A percentile compares a stretch with the other conserved stretches of the same genome.
These are phyloP conservation scores for Drosophila arizonae DNA, from an alignment of 1,140 invertebrate species.

Conservation along the genomic window DNA sequence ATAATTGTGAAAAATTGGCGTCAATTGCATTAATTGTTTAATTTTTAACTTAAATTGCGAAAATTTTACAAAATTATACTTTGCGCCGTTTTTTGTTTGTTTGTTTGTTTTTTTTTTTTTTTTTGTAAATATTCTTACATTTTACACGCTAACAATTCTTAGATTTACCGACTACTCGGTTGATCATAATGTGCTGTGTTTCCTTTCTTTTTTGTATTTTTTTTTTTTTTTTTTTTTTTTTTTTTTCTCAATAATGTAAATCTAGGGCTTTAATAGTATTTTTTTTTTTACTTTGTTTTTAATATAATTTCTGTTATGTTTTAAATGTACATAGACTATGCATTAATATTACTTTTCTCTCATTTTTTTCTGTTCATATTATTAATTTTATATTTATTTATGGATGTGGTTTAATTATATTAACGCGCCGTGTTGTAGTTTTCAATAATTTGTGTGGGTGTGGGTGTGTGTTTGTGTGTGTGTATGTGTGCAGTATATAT, in stretches of 20 bases:
- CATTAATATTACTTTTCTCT: slow-evolving; percentile 66
- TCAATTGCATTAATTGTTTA: slow-evolving; percentile 57
- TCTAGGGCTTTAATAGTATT: slow-evolving; percentile 70
- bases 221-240: slow-evolving; percentile 13
- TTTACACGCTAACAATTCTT: slow-evolving; percentile 76
- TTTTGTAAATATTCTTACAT: slow-evolving; percentile 70
- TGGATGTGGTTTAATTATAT: slow-evolving; percentile 62
- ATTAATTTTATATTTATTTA: slow-evolving; percentile 57
- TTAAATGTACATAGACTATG: slow-evolving; percentile 81
- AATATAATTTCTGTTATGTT: slow-evolving; percentile 74
- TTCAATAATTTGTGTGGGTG: slow-evolving; percentile 33
- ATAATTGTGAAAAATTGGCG: slow-evolving; percentile 51
- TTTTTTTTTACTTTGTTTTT: slow-evolving; percentile 53
- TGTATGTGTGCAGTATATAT: background rate
- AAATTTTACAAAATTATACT: slow-evolving; percentile 77
- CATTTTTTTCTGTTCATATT: slow-evolving; percentile 18
- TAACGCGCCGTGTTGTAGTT: slow-evolving; percentile 65
- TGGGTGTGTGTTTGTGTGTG: background rate
- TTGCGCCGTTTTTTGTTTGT: slow-evolving; percentile 55
- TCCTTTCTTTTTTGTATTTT: too few relatives aligned
- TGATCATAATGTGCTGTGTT: slow-evolving; percentile 53
- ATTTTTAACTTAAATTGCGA: slow-evolving; percentile 69
- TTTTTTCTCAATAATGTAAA: slow-evolving; percentile 58
- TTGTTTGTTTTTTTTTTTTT: slow-evolving; percentile 52
- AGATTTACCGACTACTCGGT: slow-evolving; percentile 58